A percentile compares a stretch with the other conserved stretches of the same genome.
phyloP scores from a whole-genome alignment of 1,140 invertebrate genomes.

The Epicauta chinensis region DNA sequence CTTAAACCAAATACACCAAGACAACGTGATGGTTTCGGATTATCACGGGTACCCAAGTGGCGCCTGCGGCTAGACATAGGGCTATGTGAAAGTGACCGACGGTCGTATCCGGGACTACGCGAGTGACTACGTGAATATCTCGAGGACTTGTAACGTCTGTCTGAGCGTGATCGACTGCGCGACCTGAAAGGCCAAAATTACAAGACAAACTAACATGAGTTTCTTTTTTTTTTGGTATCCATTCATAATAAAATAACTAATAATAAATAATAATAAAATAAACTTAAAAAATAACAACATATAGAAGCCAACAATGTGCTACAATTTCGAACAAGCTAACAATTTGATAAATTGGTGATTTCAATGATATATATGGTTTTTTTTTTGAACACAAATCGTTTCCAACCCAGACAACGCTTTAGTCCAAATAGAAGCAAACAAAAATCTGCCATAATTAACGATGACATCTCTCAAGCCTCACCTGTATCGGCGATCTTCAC shows the following conservation, averaged over 20 bases:
- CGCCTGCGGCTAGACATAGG: conserved; percentile 52
- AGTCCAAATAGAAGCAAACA: conserved; percentile 18
- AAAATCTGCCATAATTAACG: neutral
- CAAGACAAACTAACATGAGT: too few species aligned
- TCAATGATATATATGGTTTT: neutral
- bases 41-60: conserved; percentile 63
- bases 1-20: conserved; percentile 93
- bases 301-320: neutral
- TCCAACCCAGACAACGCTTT: conserved; percentile 28
- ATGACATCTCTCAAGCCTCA: conserved; percentile 9
- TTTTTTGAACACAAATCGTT: conserved; percentile 5
- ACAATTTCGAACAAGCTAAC: neutral
- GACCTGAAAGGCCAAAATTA: conserved; percentile 30
- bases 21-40: conserved; percentile 82
- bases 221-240: neutral
- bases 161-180: conserved; percentile 48
- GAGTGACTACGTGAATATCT: conserved; percentile 49
- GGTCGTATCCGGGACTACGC: conserved; percentile 46
- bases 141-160: conserved; percentile 42
- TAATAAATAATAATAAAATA: neutral
- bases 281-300: neutral
- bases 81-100: conserved; percentile 47
- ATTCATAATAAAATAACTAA: neutral
- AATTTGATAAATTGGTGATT: neutral
- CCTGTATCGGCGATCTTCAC: conserved; percentile 32